Base-by-base conservation (phyloP, 2,113 vertebrate species). In the Sinocyclocheilus anophthalmus region DNA sequence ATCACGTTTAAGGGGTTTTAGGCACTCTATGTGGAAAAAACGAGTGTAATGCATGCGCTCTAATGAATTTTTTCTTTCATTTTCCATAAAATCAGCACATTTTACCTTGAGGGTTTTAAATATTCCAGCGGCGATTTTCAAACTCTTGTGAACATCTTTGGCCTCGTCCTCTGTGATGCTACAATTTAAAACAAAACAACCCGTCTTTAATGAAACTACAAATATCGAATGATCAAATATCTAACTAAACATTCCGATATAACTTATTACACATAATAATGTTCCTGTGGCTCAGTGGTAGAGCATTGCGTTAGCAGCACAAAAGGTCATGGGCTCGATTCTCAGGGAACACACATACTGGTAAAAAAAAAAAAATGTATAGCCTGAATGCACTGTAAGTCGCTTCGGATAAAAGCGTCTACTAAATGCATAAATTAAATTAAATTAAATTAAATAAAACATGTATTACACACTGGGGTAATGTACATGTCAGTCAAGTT, bases 111-210 rank as follows among this genome's bases (percentile, higher is more conserved):
- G 94, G 91, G 96, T 96, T 92, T 97, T 99, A 93, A 99, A 99
- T 91, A 98, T 96, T 61, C 98, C 98, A 88, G 98, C 97, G 85
- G 97, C 97, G 90, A 94, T 94, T 92, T 98, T 99, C 90, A 99
- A 91, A 92, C 97, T 99, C 85, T 96, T 96, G 89, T 99, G 98
- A 87, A 99, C 98, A 0, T 98, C 97, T 94, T 99, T 99, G 4
- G 97, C 98, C 94, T 99, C 98, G 53, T 96, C 93, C 93, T 99
- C 98, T 80, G 97, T 97, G 92, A 99, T 92, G 90, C 98, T 99
- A 83, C 87, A 88, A 86, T 42, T 87, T 20, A 30, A 89, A 89
- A 84, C 14, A 81, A 63, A 79, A 81, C 30, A 50, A 20, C 18
- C 84, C 24, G 57, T 14, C 14, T 33, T 63, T 22, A 24, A 12